Evolutionary conservation across 2,888 invertebrate genomes (phyloP), one percentile per base, ranked within the genome.

Genomic region (Campopleginae sp.): DNA sequence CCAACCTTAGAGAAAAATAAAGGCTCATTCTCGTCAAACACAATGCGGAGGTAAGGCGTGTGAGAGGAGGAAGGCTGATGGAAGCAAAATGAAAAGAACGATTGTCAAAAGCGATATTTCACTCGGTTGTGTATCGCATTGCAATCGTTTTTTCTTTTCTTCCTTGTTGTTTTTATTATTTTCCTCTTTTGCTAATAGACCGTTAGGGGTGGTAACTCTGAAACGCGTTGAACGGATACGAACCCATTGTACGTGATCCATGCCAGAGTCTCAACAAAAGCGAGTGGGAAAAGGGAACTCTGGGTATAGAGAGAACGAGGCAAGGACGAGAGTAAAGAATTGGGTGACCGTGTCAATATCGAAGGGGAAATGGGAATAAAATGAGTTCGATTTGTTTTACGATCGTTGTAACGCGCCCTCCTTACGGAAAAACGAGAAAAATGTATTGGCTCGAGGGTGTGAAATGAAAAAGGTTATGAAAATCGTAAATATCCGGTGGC

Each of bases 381-480:
- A 44, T 12, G 61, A 48, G 44, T 38, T 79, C 33, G 58, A 61
- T 79, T 79, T 61, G 33, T 71, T 71, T 42, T 33, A 89, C 82
- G 94, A 94, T 80, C 58, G 78, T 51, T 58, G 27, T 58, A 27
- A 27, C 58, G 54, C 10, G 23, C 12, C 12, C 27, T 58, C 2
- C 27, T 10, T n/a, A n/a, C n/a, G n/a, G 51, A 8, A 19, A 23
- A 51, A 7, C 19, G 23, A 27, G 10, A 54, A 54, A 27, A 54
- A 54, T 23, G 23, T 54, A 27, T 54, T 54, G 23, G 23, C 23
- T 12, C 12, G 54, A 54, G 58, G 2, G 58, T 58, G 27, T 58
- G 14, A 27, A 58, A 58, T 27, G 27, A 58, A 58, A 58, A 58
- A 14, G 8, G 14, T 14, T 1, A 58, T 27, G 27, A 58, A 58